phyloP scores from a whole-genome alignment of 1,140 invertebrate species.

The Drosophila setifemur region DNA sequence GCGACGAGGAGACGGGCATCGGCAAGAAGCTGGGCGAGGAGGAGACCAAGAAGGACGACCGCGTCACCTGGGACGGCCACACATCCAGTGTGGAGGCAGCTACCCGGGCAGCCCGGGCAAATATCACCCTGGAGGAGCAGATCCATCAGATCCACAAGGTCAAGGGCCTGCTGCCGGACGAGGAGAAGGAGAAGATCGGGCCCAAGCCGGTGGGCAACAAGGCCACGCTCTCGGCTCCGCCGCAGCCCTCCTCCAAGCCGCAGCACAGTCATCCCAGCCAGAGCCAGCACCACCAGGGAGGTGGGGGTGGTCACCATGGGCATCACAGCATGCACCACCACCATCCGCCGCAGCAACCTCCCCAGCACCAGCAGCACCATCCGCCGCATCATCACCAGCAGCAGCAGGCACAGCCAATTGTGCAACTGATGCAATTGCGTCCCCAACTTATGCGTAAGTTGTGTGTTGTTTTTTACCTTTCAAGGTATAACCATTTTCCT shows the following conservation, averaged over 20 bases:
- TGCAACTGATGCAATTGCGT: conserved; percentile 86
- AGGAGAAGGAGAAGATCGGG: conserved; percentile 96
- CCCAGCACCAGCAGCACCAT: conserved; percentile 36
- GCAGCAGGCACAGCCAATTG: conserved; percentile 83
- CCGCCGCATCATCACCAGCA: conserved; percentile 54
- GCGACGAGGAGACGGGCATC: conserved; percentile 98
- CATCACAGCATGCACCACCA: conserved; percentile 54
- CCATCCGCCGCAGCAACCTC: conserved; percentile 41
- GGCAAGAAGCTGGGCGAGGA: conserved; percentile 99
- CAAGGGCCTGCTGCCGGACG: conserved; percentile 95
- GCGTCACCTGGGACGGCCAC: conserved; percentile 99
- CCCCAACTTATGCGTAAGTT: conserved; percentile 85
- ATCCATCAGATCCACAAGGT: conserved; percentile 98
- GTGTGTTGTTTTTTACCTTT: neutral
- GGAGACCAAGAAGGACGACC: conserved; percentile 93
- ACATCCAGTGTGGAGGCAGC: conserved; percentile 96
- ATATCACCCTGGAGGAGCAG: conserved; percentile 98
- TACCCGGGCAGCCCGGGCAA: conserved; percentile 94
- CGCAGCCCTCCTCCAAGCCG: conserved; percentile 56
- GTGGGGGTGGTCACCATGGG: conserved; percentile 38
- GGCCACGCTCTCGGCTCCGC: conserved; percentile 61
- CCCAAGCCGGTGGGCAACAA: conserved; percentile 87
- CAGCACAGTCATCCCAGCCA: conserved; percentile 51
- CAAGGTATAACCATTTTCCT: neutral
- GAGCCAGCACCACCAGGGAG: conserved; percentile 57